A percentile compares a stretch with the other conserved stretches of the same genome.
phyloP scores from a whole-genome alignment of 2,888 invertebrate genomes.

The Pyrgus malvae region DNA sequence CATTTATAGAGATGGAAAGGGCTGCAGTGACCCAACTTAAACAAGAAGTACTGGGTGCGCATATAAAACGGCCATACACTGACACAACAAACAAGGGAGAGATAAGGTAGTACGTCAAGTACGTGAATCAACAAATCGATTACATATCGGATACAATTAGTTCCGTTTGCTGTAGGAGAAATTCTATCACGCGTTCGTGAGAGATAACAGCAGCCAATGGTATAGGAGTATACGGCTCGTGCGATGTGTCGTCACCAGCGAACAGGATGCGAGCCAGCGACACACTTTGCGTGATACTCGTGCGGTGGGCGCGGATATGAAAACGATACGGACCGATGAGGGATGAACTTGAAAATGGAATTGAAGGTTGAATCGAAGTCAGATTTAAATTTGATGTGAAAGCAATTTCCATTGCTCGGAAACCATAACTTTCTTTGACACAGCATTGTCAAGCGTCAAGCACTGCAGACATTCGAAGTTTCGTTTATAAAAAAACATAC shows the following conservation, averaged over 20 bases:
- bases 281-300: slow-evolving; percentile 48
- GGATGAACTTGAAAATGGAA: neutral
- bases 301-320: slow-evolving; percentile 9
- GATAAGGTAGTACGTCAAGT: slow-evolving; percentile 12
- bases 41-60: too few species aligned
- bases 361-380: neutral
- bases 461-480: too few species aligned
- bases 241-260: slow-evolving; percentile 68
- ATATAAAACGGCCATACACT: too few species aligned
- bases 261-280: slow-evolving; percentile 74
- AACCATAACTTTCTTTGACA: too few species aligned
- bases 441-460: too few species aligned
- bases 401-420: too few species aligned
- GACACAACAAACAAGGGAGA: neutral
- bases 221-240: slow-evolving; percentile 62
- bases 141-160: slow-evolving; percentile 52
- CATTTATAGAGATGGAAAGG: too few species aligned
- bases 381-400: neutral
- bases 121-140: slow-evolving; percentile 41
- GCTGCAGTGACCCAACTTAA: too few species aligned
- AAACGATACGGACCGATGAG: neutral
- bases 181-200: slow-evolving; percentile 66
- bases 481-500: too few species aligned
- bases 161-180: slow-evolving; percentile 75
- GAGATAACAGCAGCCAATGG: slow-evolving; percentile 75